Percentiles rank a stretch among this genome's conserved stretches.
Evolutionary conservation across 2,797 vertebrate species (phyloP).

Genomic region (Mormyrops boulengeri): DNA sequence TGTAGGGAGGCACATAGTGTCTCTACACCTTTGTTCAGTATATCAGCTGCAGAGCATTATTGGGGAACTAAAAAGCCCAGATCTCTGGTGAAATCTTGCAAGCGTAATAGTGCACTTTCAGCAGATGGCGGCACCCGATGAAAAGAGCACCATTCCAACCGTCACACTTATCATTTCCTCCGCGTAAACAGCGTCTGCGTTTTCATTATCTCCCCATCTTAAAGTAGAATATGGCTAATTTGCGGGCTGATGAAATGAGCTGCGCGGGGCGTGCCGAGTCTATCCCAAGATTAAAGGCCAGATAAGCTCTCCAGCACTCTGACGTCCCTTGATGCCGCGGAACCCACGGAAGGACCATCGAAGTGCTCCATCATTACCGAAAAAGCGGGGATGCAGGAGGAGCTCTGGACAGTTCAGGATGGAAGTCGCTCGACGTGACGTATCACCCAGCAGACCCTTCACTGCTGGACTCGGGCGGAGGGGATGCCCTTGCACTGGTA

Average conservation of each 20-base stretch:
- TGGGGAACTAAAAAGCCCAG: not conserved
- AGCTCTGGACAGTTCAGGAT: not conserved
- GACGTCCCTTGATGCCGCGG: constrained; percentile 17
- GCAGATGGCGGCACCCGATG: not conserved
- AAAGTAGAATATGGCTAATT: not conserved
- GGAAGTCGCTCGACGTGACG: not conserved
- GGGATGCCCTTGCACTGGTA: not conserved
- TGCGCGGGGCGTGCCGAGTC: not conserved
- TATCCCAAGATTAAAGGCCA: constrained; percentile 34
- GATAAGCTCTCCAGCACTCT: constrained; percentile 16
- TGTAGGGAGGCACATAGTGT: not conserved
- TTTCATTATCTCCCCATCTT: constrained; percentile 19
- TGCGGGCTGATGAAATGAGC: not conserved
- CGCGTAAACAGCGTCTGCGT: not conserved
- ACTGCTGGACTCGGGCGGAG: not conserved
- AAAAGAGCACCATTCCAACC: not conserved
- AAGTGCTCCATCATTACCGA: constrained; percentile 8
- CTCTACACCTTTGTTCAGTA: not conserved
- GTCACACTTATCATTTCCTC: constrained; percentile 12
- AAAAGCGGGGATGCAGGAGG: not conserved
- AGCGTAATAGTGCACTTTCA: constrained; percentile 30
- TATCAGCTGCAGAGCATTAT: not conserved
- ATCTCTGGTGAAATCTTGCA: not conserved
- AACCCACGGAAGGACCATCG: constrained; percentile 24
- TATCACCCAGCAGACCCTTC: not conserved